phyloP scores from a whole-genome alignment of 2,113 vertebrate genomes.

The Monarcha castaneiventris region DNA sequence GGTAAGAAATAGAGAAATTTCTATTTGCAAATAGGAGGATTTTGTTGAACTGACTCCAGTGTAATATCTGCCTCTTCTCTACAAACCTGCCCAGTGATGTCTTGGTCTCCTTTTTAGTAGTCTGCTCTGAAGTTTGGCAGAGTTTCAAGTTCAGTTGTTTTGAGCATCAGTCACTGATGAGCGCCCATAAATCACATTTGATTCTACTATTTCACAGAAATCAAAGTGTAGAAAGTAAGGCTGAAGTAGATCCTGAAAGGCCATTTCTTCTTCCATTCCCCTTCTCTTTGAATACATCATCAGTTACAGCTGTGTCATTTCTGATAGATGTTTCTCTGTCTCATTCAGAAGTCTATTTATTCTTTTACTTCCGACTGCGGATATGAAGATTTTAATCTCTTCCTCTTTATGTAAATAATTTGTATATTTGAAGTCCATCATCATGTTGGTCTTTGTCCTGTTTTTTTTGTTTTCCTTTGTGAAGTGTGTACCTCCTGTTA shows the following conservation, averaged over 20 bases:
- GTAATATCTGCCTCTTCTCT: not conserved
- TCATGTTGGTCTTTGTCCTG: not conserved
- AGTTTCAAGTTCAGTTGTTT: not conserved
- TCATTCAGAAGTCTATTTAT: not conserved
- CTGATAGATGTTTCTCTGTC: not conserved
- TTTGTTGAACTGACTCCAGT: not conserved
- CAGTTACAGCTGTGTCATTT: not conserved
- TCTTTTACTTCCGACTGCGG: not conserved
- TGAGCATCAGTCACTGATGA: not conserved
- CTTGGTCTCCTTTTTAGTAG: not conserved
- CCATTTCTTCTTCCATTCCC: not conserved
- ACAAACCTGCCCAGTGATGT: not conserved
- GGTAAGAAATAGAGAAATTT: constrained; percentile 70
- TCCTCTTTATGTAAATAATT: not conserved
- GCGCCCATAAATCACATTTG: not conserved
- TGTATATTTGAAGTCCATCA: not conserved
- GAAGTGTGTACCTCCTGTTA: not conserved
- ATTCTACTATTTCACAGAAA: not conserved
- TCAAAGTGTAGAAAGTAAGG: not conserved
- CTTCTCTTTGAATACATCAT: not conserved
- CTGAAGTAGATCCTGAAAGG: not conserved
- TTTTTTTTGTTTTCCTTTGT: not conserved
- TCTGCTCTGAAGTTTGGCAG: not conserved
- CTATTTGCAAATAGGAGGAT: not conserved
- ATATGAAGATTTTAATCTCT: not conserved